Evolutionary conservation across 2,797 vertebrate genomes (phyloP), one percentile per base, ranked within the genome.

Genomic region (Poeciliopsis gracilis): DNA sequence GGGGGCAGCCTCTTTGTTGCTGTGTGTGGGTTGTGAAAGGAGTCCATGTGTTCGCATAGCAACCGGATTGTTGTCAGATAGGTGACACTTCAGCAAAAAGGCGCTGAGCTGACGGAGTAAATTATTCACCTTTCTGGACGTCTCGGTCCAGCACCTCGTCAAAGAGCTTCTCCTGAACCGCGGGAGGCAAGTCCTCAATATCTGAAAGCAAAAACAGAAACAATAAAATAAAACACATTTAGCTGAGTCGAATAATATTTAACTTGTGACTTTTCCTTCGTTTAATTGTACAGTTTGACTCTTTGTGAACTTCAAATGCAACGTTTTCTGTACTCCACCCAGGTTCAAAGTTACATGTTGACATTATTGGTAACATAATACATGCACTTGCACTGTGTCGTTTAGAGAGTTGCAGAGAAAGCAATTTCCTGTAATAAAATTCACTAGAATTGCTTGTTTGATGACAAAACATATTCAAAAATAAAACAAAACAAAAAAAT

Each of bases 61-160:
- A 41, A 53, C 59, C 28, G 55, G 70, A 77, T 33, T 28, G 36
- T 61, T 20, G 12, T 36, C 73, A 43, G 66, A 84, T 89, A n/a
- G n/a, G 5, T 28, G 69, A 59, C 63, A 57, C 25, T 63, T 61
- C 20, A 72, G 78, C 61, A 80, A 25, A 7, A 76, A 69, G 33
- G 72, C 16, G 33, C 38, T 25, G 71, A 41, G 72, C 28, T 69
- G 47, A 69, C 20, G 28, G 25, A 72, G 70, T 59, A 69, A 79
- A 83, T 47, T 57, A 55, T 76, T 89, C 77, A 98, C 98, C 98
- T 97, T 99, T 99, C 89, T 99, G 98, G 85, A 99, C 98, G 78
- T 99, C 98, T 90, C 98, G 96, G 90, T 99, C 98, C 89, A 99
- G 95, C 87, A 99, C 97, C 95, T 99, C 98, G 67, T 99, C 98